phyloP scores from a whole-genome alignment of 2,113 vertebrate genomes.

The Oreochromis niloticus region DNA sequence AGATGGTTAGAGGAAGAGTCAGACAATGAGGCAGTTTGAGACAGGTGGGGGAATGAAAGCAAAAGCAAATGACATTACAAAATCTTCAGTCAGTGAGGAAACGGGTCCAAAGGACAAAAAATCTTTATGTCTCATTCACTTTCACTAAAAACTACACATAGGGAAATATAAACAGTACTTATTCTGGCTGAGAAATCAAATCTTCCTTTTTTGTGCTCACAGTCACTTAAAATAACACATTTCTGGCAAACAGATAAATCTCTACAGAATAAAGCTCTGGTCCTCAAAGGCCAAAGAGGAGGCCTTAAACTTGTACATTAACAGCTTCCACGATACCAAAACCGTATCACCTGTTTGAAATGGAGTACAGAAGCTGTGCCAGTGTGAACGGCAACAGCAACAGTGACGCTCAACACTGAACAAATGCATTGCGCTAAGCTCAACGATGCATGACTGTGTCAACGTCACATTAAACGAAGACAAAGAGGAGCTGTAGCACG shows the following conservation, averaged over 20 bases:
- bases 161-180: not conserved
- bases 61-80: not conserved
- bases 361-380: not conserved
- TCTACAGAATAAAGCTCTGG: not conserved
- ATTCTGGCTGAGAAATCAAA: not conserved
- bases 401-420: not conserved
- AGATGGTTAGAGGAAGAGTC: not conserved
- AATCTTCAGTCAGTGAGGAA: not conserved
- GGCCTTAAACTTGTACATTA: not conserved
- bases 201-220: not conserved
- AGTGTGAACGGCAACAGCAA: not conserved
- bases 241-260: not conserved
- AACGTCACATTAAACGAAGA: not conserved
- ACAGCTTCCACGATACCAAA: not conserved
- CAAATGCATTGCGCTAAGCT: not conserved
- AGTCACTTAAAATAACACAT: not conserved
- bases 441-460: fast-evolving
- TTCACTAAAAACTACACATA: not conserved
- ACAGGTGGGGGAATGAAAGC: not conserved
- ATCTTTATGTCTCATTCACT: not conserved
- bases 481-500: not conserved
- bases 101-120: not conserved
- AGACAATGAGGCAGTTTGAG: not conserved
- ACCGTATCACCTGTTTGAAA: not conserved
- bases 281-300: not conserved